Base-by-base conservation (phyloP, 2,888 invertebrate genomes). In the Drymonia ruficornis region DNA sequence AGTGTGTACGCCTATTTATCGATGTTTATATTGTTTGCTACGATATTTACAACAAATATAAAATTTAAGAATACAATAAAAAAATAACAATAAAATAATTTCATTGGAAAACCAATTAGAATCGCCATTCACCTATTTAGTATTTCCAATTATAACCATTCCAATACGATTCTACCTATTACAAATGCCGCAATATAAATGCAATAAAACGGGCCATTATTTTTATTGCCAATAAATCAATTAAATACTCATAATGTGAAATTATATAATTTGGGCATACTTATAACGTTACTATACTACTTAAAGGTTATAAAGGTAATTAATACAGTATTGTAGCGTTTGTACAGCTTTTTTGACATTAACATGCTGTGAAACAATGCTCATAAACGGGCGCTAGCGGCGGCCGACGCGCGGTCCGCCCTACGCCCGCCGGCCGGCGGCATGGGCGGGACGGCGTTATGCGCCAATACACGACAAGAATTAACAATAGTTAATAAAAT, bases 161-260 rank as follows among this genome's bases (percentile, higher is more conserved):
- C 53, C 53, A 52, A 59, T 64, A 61, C 46, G 60, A 64, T 53
- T 63, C 56, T 66, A 62, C 65, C 64, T 69, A 63, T 56, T 43
- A 60, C 59, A 78, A 76, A 78, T 70, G 53, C 52, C 56, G 59
- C 60, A 53, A 74, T 80, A 77, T 70, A 78, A 79, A 77, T 63
- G 74, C 70, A 72, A 81, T 85, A 76, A 85, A 86, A 80, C 52
- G 49, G 52, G 55, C 46, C 59, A 65, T 81, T 79, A 73, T 73
- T 76, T 80, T 82, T 79, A 83, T 74, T 62, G 65, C 51, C 74
- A 73, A 70, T 71, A 48, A 76, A 76, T 75, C 74, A 69, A 69
- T 70, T 64, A 64, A 70, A 62, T 64, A 65, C 60, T 56, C 54
- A 65, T 67, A 71, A 56, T 60, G 56, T 50, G 55, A 59, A 57